These are phyloP conservation scores for Megaptera novaeangliae DNA, from an alignment of 2,113 vertebrate species.

Conservation along the genomic window DNA sequence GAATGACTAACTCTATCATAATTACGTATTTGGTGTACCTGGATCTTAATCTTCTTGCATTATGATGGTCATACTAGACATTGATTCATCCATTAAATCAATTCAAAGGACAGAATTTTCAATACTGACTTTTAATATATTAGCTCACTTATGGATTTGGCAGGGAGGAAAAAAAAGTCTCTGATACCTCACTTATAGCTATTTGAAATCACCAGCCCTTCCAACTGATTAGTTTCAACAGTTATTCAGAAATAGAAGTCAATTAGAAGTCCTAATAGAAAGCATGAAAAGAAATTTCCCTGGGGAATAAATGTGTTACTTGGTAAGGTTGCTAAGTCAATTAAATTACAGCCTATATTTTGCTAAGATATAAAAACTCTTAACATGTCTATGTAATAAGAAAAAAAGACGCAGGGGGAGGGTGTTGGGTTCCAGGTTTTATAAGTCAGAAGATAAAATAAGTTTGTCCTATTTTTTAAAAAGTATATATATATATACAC, in stretches of 20 bases:
- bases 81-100: constrained; percentile 52
- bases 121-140: constrained; percentile 67
- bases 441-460: constrained; percentile 63
- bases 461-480: constrained; percentile 20
- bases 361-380: constrained; percentile 62
- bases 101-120: constrained; percentile 56
- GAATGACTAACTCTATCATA: neutral
- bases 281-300: constrained; percentile 77
- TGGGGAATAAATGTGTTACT: constrained; percentile 69
- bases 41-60: neutral
- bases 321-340: constrained; percentile 64
- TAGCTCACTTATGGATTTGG: constrained; percentile 38
- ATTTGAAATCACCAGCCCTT: constrained; percentile 71
- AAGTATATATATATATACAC: neutral
- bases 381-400: constrained; percentile 62
- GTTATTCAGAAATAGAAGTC: constrained; percentile 79
- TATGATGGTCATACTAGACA: constrained; percentile 36
- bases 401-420: neutral
- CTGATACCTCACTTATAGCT: constrained; percentile 67
- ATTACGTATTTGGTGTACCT: neutral
- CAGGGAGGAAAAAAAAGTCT: constrained; percentile 33
- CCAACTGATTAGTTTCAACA: constrained; percentile 69
- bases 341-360: constrained; percentile 67
- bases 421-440: constrained; percentile 21
- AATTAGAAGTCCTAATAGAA: constrained; percentile 76